Evolutionary conservation across 1,140 invertebrate species (phyloP), one percentile per base, ranked within the genome.

Genomic region (Cotesia vestalis): DNA sequence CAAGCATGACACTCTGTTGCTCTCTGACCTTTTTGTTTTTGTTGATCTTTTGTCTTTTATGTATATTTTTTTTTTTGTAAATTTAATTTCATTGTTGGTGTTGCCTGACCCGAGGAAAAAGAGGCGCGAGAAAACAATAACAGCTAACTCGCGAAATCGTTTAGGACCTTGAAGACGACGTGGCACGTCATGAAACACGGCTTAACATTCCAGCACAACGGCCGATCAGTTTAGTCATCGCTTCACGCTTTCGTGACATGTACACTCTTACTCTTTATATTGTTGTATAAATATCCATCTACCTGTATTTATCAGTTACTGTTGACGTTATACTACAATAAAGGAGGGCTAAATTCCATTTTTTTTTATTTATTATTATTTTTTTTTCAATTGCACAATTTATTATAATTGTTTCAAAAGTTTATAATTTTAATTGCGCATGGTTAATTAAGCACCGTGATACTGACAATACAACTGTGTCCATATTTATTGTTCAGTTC

Each of bases 161-260:
- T 17, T 62, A 40, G 14, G 60, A 62, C 60, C 60, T 62, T 62
- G 60, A 62, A 62, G 60, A 40, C 36, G 60, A 38, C 11, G 27
- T 12, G 34, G 60, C 36, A 62, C 60, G 34, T 62, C 60, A 62
- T 36, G 60, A 62, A 38, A 57, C 53, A 57, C 34, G n/a, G 60
- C 34, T 62, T 53, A 57, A 40, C 53, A 69, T 69, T 69, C 67
- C 59, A 46, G 40, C 40, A 46, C 36, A 14, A 53, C 55, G 35
- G 14, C 38, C 67, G 35, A 69, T 69, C 3, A 36, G 4, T 59
- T 60, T 69, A 69, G 67, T 69, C 67, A 69, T 69, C 67, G 52
- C 17, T 59, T 59, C 14, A 27, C 17, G 38, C 35, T 20, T 55
- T 14, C 11, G 27, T 69, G 34, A 40, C 67, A 38, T 60, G 27